phyloP scores from a whole-genome alignment of 2,113 vertebrate genomes.

The Hemiprocne comata region DNA sequence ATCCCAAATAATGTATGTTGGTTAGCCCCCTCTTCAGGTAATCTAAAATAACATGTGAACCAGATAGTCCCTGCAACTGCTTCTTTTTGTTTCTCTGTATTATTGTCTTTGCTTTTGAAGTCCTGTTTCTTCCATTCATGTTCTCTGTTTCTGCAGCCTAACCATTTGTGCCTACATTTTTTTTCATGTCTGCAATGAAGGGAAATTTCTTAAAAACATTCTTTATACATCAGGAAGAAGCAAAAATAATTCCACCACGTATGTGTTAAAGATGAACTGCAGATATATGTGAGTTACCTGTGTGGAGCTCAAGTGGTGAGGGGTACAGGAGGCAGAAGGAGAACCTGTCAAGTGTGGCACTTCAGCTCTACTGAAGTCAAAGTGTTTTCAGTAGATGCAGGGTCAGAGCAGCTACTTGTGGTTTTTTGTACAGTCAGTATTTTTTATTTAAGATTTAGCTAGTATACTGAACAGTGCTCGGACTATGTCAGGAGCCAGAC shows the following conservation, averaged over 20 bases:
- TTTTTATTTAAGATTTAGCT: neutral
- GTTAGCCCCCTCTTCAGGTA: neutral
- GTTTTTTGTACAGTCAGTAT: neutral
- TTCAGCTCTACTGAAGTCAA: neutral
- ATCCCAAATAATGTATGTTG: neutral
- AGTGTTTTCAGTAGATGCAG: neutral
- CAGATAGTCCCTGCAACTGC: neutral
- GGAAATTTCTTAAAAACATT: neutral
- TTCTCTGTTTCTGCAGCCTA: neutral
- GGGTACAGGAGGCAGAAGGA: neutral
- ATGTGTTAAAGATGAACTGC: neutral
- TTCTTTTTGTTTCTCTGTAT: neutral
- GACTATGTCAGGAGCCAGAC: neutral
- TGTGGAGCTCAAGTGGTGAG: neutral
- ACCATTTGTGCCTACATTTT: neutral
- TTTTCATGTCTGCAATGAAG: neutral
- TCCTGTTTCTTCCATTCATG: neutral
- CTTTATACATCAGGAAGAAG: neutral
- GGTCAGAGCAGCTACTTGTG: neutral
- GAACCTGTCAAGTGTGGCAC: neutral
- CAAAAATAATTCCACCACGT: neutral
- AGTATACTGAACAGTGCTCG: neutral
- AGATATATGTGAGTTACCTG: neutral
- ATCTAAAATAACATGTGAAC: neutral
- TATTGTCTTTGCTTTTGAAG: neutral